Evolutionary conservation across 2,888 invertebrate genomes (phyloP).

Genomic region (Tholera decimalis): DNA sequence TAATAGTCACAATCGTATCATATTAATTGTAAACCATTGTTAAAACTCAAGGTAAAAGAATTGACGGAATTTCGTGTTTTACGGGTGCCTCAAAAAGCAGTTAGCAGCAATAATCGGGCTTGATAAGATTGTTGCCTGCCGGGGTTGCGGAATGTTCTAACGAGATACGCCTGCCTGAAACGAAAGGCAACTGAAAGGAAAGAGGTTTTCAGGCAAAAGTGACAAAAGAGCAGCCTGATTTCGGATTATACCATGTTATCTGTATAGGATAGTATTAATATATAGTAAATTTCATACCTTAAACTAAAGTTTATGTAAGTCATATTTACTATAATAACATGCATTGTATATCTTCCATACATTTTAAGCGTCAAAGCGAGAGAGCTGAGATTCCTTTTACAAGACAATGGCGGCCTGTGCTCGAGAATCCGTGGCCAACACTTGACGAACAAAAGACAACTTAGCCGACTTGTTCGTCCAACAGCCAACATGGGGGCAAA

Average conservation of each 20-base stretch:
- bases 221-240: not conserved
- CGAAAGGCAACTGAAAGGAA: too few species aligned
- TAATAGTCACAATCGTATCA: not conserved
- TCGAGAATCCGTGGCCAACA: conserved; percentile 55
- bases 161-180: too few species aligned
- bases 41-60: not conserved
- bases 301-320: not conserved
- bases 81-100: too few species aligned
- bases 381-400: conserved; percentile 50
- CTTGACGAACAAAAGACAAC: conserved; percentile 69
- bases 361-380: conserved; percentile 57
- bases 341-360: conserved; percentile 3
- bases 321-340: not conserved
- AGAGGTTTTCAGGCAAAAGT: too few species aligned
- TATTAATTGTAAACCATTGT: too few species aligned
- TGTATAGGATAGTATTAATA: too few species aligned
- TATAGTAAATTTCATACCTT: not conserved
- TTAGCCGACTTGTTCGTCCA: conserved; percentile 45
- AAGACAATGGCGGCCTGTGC: conserved; percentile 71
- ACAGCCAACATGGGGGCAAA: conserved; percentile 33
- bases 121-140: too few species aligned
- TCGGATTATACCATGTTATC: not conserved
- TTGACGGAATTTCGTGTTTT: too few species aligned
- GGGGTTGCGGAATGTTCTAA: too few species aligned
- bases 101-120: too few species aligned